Evolutionary conservation across 2,888 invertebrate genomes (phyloP).

Genomic region (Willowsia nigromaculata): DNA sequence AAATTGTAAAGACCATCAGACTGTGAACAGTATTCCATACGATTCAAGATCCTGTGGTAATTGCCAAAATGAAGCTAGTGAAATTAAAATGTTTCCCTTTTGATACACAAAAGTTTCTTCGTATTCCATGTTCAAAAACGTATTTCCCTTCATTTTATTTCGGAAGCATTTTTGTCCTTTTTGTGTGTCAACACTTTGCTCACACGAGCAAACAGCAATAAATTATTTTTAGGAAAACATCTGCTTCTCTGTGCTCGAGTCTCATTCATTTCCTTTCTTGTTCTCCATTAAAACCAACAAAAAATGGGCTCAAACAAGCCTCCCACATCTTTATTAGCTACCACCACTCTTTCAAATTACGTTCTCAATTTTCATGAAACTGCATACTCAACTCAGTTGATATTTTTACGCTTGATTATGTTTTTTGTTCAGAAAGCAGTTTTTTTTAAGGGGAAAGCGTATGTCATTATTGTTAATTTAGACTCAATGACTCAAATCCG

Average conservation of each 20-base stretch:
- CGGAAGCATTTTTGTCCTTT: not conserved
- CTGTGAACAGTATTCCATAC: not conserved
- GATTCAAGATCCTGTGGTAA: not conserved
- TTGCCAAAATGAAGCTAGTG: not conserved
- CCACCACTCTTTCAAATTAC: constrained; percentile 44
- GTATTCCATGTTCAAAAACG: not conserved
- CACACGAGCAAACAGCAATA: constrained; percentile 53
- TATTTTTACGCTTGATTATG: constrained; percentile 49
- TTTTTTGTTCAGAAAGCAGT: not conserved
- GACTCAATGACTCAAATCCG: no score
- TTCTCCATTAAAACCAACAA: not conserved
- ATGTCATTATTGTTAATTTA: not conserved
- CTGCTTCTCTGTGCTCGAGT: constrained; percentile 34
- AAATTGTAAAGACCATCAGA: not conserved
- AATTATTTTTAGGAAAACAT: constrained; percentile 63
- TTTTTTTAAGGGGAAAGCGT: not conserved
- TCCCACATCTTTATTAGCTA: constrained; percentile 37
- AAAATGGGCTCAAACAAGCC: not conserved
- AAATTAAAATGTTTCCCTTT: not conserved
- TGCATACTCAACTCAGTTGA: constrained; percentile 28
- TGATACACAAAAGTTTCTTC: not conserved
- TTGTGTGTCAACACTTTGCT: not conserved
- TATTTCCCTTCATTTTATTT: not conserved
- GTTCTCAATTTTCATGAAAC: constrained; percentile 46
- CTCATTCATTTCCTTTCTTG: not conserved